Evolutionary conservation across 2,113 vertebrate species (phyloP), one percentile per base, ranked within the genome.

Genomic region (Leucosticte australis): DNA sequence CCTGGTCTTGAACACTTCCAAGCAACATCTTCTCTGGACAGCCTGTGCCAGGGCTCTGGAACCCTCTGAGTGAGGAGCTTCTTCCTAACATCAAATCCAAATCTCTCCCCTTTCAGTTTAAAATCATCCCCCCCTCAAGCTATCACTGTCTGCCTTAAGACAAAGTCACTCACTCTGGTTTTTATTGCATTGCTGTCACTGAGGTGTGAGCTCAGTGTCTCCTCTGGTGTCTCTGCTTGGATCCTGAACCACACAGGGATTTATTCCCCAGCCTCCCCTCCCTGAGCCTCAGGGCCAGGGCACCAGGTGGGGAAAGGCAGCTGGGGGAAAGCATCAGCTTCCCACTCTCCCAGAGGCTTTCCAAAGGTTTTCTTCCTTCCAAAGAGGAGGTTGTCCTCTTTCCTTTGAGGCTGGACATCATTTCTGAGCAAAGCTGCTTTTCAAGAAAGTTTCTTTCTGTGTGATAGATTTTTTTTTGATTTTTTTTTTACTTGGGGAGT

Each of bases 401-500:
- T 80, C 53, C 5, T 15, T 35, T 23, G 13, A 47, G 13, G 49
- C 14, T 71, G 70, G 26, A 56, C 18, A 31, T 20, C 10, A 35
- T 55, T 59, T 28, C 47, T 17, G 18, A 86, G 35, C 23, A 52
- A 78, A 73, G 9, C 5, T 35, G 9, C 15, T 78, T 80, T n/a
- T 35, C 44, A 69, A 74, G 31, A n/a, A 52, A 60, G 0, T 50
- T 94, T 60, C 4, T 17, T 50, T 30, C 12, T 37, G 1, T 27
- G 24, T 28, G 7, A 27, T 31, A 14, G 13, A 14, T 21, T 55
- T 27, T 16, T 44, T 30, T 44, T 30, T 30, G 28, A 11, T 16
- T 31, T 23, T 39, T 26, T 8, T 5, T 23, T 21, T 15, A n/a
- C 33, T 46, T 10, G 2, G 0, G 1, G 3, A 1, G 20, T 42